Evolutionary conservation across 2,797 vertebrate genomes (phyloP).

Genomic region (Chelon auratus): DNA sequence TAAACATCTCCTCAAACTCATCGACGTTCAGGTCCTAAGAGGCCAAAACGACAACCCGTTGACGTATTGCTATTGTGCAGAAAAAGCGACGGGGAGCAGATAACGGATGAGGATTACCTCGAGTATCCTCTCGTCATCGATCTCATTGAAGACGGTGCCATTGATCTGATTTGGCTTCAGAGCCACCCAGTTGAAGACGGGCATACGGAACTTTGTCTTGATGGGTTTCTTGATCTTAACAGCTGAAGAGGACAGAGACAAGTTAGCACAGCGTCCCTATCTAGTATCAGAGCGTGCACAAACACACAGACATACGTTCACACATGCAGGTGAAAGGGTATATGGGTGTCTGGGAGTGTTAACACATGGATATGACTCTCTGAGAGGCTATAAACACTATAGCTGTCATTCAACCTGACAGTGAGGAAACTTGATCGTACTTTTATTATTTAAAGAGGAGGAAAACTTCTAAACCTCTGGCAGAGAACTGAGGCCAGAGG

Average conservation of each 20-base stretch:
- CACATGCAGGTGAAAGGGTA: slow-evolving; percentile 39
- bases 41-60: not conserved
- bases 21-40: slow-evolving; percentile 94
- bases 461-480: slow-evolving; percentile 10
- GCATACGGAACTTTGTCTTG: slow-evolving; percentile 98
- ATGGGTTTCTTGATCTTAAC: slow-evolving; percentile 99
- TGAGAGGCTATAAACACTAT: not conserved
- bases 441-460: slow-evolving; percentile 4
- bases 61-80: not conserved
- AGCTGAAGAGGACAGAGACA: slow-evolving; percentile 79
- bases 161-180: slow-evolving; percentile 99
- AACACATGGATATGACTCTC: slow-evolving; percentile 21
- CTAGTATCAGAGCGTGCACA: not conserved
- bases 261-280: slow-evolving; percentile 33
- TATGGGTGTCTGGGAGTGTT: slow-evolving; percentile 28
- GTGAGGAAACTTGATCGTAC: not conserved
- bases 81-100: not conserved
- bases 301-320: slow-evolving; percentile 19
- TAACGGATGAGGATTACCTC: slow-evolving; percentile 83
- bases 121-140: slow-evolving; percentile 95
- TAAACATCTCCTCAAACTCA: slow-evolving; percentile 97
- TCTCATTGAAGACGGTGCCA: slow-evolving; percentile 97
- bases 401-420: not conserved
- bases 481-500: not conserved
- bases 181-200: slow-evolving; percentile 98